Evolutionary conservation across 30 jellyfish, hydroid and myxozoan species (phyloP).

Genomic region (Aurelia aurita complex sp. Pacific): DNA sequence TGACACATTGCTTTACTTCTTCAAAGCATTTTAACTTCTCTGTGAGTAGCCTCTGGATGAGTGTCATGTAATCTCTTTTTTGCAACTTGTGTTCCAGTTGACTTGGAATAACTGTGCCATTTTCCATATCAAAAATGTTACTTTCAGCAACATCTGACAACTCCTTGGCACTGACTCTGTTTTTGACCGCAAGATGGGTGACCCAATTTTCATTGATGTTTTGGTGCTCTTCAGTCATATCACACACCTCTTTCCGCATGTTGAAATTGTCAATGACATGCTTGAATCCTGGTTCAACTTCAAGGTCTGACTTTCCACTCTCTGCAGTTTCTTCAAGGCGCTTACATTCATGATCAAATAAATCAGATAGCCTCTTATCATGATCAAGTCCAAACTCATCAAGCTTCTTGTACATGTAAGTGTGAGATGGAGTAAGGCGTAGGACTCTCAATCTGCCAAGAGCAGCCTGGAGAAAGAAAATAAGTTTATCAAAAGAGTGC

Average conservation of each 20-base stretch:
- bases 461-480: conserved; percentile 13
- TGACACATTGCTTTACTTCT: neutral
- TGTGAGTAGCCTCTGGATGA: conserved; percentile 4
- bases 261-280: neutral
- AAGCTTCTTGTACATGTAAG: conserved; percentile 24
- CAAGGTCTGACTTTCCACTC: neutral
- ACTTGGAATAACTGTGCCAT: conserved; percentile 6
- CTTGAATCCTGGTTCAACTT: neutral
- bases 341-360: conserved; percentile 10
- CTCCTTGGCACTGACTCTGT: neutral
- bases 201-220: neutral
- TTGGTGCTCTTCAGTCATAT: conserved; percentile 7
- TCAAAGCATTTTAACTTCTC: conserved; percentile 20
- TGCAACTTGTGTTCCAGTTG: conserved; percentile 10
- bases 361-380: conserved; percentile 6
- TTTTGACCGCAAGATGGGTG: neutral
- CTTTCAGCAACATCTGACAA: neutral
- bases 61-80: neutral
- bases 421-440: conserved; percentile 42
- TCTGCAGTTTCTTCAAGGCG: neutral
- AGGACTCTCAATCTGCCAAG: conserved; percentile 17
- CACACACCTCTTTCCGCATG: conserved; percentile 6
- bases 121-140: neutral
- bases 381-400: conserved; percentile 52
- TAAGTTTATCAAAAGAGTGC: no score